phyloP scores from a whole-genome alignment of 2,113 vertebrate genomes.

The Noturus placidus region DNA sequence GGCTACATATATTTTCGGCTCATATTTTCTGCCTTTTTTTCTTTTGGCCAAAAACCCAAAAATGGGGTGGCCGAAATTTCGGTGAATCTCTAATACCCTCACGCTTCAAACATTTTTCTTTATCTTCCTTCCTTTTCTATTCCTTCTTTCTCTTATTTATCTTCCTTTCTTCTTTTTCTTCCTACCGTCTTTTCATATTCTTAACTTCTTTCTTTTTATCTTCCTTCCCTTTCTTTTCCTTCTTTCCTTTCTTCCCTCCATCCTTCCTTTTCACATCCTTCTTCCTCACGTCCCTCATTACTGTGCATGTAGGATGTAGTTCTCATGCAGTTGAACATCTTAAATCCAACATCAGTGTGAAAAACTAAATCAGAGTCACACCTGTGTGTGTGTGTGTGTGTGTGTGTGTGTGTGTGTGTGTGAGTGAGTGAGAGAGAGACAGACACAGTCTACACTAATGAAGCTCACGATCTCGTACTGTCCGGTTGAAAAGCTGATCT shows the following conservation, averaged over 20 bases:
- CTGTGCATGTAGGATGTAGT: neutral
- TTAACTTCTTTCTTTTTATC: no score
- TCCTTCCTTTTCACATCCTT: neutral
- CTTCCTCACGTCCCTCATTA: neutral
- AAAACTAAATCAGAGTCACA: neutral
- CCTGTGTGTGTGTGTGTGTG: neutral
- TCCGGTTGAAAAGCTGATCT: neutral
- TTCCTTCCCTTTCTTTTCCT: no score
- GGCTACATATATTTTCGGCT: no score
- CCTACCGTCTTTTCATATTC: neutral
- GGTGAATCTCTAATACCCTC: no score
- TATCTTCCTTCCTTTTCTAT: neutral
- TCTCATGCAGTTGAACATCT: neutral
- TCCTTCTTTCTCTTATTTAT: no score
- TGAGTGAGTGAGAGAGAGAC: neutral
- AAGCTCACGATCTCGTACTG: neutral
- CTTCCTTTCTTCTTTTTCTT: no score
- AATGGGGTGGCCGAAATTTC: no score
- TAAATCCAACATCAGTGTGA: neutral
- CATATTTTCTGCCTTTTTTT: no score
- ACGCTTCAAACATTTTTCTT: no score
- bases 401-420: slow-evolving; percentile 1
- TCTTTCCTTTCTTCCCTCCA: neutral
- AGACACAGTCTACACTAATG: neutral
- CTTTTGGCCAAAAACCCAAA: no score